These are phyloP conservation scores for Monochamus saltuarius DNA, from an alignment of 1,140 invertebrate genomes.

Conservation along the genomic window DNA sequence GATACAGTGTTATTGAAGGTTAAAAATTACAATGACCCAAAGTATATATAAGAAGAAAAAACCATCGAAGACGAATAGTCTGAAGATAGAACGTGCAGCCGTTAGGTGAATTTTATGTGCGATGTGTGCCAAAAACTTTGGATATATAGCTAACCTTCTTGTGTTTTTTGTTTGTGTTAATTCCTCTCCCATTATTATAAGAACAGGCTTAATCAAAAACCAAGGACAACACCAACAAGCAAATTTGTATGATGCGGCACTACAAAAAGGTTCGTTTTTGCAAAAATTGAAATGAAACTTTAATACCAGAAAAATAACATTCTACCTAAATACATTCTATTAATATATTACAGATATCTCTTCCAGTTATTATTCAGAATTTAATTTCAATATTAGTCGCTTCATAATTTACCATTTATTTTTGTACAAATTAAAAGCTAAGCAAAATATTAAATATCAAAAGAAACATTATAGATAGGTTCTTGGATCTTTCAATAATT, in stretches of 20 bases:
- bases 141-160: not conserved
- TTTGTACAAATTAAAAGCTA: too few relatives aligned
- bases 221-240: slow-evolving; percentile 29
- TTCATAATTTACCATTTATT: too few relatives aligned
- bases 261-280: slow-evolving; percentile 24
- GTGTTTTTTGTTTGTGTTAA: slow-evolving; percentile 3
- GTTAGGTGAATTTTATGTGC: slow-evolving; percentile 1
- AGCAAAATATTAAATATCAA: too few relatives aligned
- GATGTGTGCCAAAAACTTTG: not conserved
- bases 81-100: not conserved
- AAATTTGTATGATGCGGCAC: slow-evolving; percentile 28
- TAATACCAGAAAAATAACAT: too few relatives aligned
- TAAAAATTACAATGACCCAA: slow-evolving; percentile 28
- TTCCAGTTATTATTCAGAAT: too few relatives aligned
- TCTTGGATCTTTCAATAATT: too few relatives aligned
- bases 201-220: slow-evolving; percentile 30
- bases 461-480: too few relatives aligned
- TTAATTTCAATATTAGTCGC: too few relatives aligned
- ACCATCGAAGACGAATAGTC: not conserved
- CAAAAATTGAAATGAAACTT: too few relatives aligned
- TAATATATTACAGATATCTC: too few relatives aligned
- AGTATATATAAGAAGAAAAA: slow-evolving; percentile 29
- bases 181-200: slow-evolving; percentile 32
- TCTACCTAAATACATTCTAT: too few relatives aligned
- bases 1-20: slow-evolving; percentile 30